Evolutionary conservation across 2,888 invertebrate genomes (phyloP).

Genomic region (Salticus scenicus): DNA sequence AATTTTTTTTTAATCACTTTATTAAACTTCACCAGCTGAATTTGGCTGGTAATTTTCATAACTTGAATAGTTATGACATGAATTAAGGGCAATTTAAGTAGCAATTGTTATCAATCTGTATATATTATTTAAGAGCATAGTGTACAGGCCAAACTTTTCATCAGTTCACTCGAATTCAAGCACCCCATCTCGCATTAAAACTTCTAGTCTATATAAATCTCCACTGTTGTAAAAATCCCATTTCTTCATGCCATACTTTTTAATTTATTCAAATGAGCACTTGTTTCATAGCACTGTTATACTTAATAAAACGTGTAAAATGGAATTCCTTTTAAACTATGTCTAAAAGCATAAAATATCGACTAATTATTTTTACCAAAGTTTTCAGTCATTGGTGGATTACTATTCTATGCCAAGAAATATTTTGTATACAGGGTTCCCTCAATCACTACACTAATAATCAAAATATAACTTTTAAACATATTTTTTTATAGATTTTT

Average conservation of each 20-base stretch:
- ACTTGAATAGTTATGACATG: constrained; percentile 39
- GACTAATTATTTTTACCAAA: no score
- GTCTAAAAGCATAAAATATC: no score
- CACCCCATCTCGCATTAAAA: constrained; percentile 69
- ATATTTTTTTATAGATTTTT: no score
- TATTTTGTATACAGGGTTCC: no score
- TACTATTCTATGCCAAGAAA: no score
- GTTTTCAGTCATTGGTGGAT: no score
- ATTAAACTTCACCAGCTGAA: constrained; percentile 31
- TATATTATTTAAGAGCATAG: constrained; percentile 65
- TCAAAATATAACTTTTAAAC: no score
- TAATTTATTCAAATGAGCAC: not conserved
- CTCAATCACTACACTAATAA: no score
- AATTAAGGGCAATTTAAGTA: constrained; percentile 50
- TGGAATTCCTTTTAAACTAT: no score
- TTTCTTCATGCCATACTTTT: not conserved
- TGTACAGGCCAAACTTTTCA: constrained; percentile 69
- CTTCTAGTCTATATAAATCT: constrained; percentile 64
- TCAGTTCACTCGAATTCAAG: constrained; percentile 59
- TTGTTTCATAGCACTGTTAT: not conserved
- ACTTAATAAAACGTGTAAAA: no score
- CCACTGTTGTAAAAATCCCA: constrained; percentile 38
- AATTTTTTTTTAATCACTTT: constrained; percentile 14
- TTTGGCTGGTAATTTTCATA: constrained; percentile 35
- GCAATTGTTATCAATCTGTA: constrained; percentile 65